These are phyloP conservation scores for Triplophysa rosa DNA, from an alignment of 2,113 vertebrate genomes.

Conservation along the genomic window DNA sequence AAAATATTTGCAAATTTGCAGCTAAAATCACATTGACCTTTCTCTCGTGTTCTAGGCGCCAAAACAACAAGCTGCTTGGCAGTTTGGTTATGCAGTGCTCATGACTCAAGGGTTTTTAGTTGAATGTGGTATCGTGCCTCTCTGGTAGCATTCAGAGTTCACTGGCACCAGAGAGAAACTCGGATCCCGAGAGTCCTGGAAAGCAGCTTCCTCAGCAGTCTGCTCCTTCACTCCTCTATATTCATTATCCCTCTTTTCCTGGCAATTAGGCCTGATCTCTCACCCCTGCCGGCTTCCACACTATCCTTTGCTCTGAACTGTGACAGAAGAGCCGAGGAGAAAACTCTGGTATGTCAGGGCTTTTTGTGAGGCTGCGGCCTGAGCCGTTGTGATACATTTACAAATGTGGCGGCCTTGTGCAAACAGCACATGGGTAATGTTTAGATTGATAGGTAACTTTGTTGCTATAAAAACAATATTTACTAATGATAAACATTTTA, in stretches of 20 bases:
- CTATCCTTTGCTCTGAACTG: not conserved
- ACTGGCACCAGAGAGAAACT: conserved; percentile 4
- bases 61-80: conserved; percentile 16
- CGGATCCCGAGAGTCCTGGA: not conserved
- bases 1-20: not conserved
- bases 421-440: not conserved
- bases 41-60: not conserved
- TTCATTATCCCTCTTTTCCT: conserved; percentile 28
- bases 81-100: not conserved
- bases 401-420: not conserved
- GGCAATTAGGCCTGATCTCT: conserved; percentile 37
- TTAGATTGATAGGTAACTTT: not conserved
- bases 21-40: not conserved
- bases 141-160: conserved; percentile 14
- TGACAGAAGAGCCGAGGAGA: not conserved
- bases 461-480: not conserved
- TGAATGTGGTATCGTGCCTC: not conserved
- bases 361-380: not conserved
- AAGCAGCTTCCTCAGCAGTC: conserved; percentile 19
- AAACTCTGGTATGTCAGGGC: not conserved
- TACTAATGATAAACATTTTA: no score
- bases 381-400: not conserved
- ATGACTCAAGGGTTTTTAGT: not conserved
- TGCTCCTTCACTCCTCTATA: conserved; percentile 12
- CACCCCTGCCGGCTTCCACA: not conserved